Percentiles rank a stretch among this genome's conserved stretches.
phyloP scores from a whole-genome alignment of 2,888 invertebrate species.

The Nesidiocoris tenuis region DNA sequence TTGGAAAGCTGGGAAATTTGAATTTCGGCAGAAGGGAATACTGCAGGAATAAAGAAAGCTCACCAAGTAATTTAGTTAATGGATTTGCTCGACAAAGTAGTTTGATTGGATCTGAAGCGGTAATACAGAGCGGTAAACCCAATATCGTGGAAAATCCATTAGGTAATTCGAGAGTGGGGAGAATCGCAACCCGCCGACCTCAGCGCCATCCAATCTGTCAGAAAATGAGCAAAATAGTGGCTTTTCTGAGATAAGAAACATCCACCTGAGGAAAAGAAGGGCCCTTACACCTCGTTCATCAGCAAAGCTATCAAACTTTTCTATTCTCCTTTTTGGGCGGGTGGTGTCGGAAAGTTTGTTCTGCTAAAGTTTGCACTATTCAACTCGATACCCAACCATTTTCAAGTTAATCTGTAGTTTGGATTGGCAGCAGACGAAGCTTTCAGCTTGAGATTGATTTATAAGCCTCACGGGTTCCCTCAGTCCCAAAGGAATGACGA shows the following conservation, averaged over 20 bases:
- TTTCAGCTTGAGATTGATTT: conserved; percentile 34
- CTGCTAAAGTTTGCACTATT: not conserved
- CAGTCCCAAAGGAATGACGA: too few species aligned
- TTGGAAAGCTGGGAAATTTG: too few species aligned
- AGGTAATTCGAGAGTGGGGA: not conserved
- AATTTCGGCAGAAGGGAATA: too few species aligned
- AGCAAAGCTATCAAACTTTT: conserved; percentile 25
- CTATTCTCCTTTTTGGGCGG: conserved; percentile 9
- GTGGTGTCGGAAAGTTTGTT: conserved; percentile 2
- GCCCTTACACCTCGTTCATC: not conserved
- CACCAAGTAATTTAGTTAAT: not conserved
- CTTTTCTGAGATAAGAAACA: conserved; percentile 2
- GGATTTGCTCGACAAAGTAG: not conserved
- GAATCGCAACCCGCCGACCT: not conserved
- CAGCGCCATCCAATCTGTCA: not conserved
- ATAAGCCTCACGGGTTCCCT: conserved; percentile 10
- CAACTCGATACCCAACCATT: conserved; percentile 15
- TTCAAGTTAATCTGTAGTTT: conserved; percentile 38
- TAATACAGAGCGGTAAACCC: not conserved
- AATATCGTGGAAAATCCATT: not conserved
- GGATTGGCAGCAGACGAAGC: conserved; percentile 28
- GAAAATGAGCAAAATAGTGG: not conserved
- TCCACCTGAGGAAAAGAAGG: not conserved
- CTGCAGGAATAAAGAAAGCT: not conserved
- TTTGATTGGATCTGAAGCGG: not conserved